phyloP scores from a whole-genome alignment of 2,797 vertebrate genomes.

The Enteromius afrohamiltoni region DNA sequence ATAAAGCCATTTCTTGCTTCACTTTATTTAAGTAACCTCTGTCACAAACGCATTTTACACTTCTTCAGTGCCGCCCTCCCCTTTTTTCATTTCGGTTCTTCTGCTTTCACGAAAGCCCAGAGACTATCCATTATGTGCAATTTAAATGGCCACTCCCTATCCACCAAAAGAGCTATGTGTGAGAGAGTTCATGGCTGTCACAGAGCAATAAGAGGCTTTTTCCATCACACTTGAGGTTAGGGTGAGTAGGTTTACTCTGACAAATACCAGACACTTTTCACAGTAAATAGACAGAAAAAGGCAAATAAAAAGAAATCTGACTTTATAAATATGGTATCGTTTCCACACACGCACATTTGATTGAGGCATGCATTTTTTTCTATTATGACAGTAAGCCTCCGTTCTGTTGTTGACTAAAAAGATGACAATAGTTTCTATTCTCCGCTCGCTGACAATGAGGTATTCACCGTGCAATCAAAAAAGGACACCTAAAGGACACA shows the following conservation, averaged over 20 bases:
- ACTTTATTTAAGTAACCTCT: slow-evolving; percentile 25
- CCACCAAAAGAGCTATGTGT: slow-evolving; percentile 64
- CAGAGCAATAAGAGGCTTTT: slow-evolving; percentile 64
- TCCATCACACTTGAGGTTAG: slow-evolving; percentile 57
- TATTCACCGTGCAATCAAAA: background rate
- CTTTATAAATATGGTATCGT: background rate
- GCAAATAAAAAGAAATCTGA: background rate
- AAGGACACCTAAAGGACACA: background rate
- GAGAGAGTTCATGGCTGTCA: slow-evolving; percentile 65
- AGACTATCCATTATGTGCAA: slow-evolving; percentile 69
- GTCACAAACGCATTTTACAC: slow-evolving; percentile 59
- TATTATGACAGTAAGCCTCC: slow-evolving; percentile 2
- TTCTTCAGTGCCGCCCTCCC: slow-evolving; percentile 59
- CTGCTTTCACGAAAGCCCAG: slow-evolving; percentile 56
- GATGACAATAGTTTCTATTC: slow-evolving; percentile 32
- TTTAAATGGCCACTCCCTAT: slow-evolving; percentile 68
- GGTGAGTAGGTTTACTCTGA: slow-evolving; percentile 61
- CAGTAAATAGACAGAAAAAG: background rate
- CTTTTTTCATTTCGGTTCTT: slow-evolving; percentile 64
- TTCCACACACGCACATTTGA: background rate
- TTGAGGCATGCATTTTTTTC: background rate
- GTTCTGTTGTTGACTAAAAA: slow-evolving; percentile 28
- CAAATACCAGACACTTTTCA: slow-evolving; percentile 64
- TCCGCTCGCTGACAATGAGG: slow-evolving; percentile 6
- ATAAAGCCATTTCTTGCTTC: slow-evolving; percentile 34